A percentile compares a stretch with the other conserved stretches of the same genome.
Conservation (phyloP, 2,113 vertebrate genomes). For the Spheniscus mendiculus region DNA sequence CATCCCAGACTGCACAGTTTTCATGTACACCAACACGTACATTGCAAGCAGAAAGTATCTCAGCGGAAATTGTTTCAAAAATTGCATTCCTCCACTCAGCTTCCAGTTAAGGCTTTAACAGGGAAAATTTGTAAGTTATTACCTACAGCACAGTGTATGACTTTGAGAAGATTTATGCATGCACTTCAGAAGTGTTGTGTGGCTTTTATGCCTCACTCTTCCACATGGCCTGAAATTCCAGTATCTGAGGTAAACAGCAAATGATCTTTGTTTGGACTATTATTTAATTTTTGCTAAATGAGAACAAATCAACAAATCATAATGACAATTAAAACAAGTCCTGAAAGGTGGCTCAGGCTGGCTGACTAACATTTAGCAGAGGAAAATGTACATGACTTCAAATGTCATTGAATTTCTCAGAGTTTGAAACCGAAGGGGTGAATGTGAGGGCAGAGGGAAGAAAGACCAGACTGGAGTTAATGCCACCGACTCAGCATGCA, state of each 20-base stretch:
- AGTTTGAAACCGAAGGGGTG: not conserved
- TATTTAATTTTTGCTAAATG: not conserved
- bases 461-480: not conserved
- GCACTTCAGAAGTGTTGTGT: not conserved
- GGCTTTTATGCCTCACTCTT: not conserved
- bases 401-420: not conserved
- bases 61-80: not conserved
- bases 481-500: not conserved
- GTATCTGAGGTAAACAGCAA: not conserved
- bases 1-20: not conserved
- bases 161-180: not conserved
- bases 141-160: not conserved
- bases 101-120: not conserved
- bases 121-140: not conserved
- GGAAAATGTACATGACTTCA: not conserved
- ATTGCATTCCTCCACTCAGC: not conserved
- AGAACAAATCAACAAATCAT: not conserved
- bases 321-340: not conserved
- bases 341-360: not conserved
- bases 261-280: not conserved
- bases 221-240: not conserved
- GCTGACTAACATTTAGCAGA: not conserved
- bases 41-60: not conserved
- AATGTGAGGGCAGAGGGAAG: not conserved
- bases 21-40: fast-evolving